Percentiles rank a stretch among this genome's conserved stretches.
phyloP scores from a whole-genome alignment of 2,113 vertebrate genomes.

The Australoheros scitulus region DNA sequence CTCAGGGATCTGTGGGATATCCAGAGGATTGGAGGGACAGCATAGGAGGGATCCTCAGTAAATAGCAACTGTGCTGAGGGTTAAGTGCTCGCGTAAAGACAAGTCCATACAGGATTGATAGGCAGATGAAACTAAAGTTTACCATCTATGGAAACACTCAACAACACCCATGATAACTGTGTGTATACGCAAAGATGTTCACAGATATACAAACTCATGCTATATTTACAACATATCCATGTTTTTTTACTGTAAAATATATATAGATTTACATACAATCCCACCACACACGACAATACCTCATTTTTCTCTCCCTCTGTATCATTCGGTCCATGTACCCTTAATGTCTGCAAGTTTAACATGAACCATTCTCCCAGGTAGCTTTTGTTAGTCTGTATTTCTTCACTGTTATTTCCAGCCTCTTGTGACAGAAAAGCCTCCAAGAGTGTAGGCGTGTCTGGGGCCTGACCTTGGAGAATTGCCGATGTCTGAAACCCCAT shows the following conservation, averaged over 20 bases:
- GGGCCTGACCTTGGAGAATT: slow-evolving; percentile 71
- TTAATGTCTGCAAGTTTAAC: slow-evolving; percentile 44
- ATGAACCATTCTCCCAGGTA: slow-evolving; percentile 38
- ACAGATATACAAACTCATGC: fast-evolving
- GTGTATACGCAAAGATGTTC: background rate
- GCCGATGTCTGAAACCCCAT: slow-evolving; percentile 67
- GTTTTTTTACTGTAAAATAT: background rate
- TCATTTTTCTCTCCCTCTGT: background rate
- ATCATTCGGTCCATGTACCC: background rate
- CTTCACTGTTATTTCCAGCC: slow-evolving; percentile 37
- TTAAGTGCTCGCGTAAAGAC: slow-evolving; percentile 50
- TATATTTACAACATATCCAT: background rate
- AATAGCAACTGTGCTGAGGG: slow-evolving; percentile 80
- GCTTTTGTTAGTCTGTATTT: slow-evolving; percentile 51
- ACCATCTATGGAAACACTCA: slow-evolving; percentile 1
- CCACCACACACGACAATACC: background rate
- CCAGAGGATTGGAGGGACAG: slow-evolving; percentile 85
- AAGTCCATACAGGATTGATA: slow-evolving; percentile 35
- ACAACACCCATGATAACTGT: background rate
- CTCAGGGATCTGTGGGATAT: slow-evolving; percentile 88
- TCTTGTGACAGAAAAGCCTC: slow-evolving; percentile 61
- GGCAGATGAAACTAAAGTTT: slow-evolving; percentile 18
- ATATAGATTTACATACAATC: background rate
- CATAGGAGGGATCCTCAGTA: slow-evolving; percentile 75
- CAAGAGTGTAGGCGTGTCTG: slow-evolving; percentile 69